phyloP scores from a whole-genome alignment of 2,888 invertebrate genomes.

The Nomada ruficornis region DNA sequence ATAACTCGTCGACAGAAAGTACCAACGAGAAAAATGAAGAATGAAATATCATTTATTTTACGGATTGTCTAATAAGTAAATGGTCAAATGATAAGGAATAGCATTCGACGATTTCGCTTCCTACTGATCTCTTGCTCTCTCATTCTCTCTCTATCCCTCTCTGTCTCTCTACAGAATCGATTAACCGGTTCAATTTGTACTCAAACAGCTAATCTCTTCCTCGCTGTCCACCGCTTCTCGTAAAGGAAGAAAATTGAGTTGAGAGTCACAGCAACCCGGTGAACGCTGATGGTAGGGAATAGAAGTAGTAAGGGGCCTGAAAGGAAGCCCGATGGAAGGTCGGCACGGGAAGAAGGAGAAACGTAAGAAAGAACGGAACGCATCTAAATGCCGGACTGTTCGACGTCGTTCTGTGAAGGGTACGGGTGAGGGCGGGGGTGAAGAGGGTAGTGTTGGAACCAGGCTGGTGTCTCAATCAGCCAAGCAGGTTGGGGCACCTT shows the following conservation, averaged over 20 bases:
- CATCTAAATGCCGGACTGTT: constrained; percentile 71
- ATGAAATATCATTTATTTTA: background rate
- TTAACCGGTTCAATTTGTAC: constrained; percentile 57
- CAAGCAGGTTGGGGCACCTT: constrained; percentile 80
- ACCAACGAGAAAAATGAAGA: background rate
- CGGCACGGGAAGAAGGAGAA: constrained; percentile 55
- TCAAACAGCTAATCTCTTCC: constrained; percentile 39
- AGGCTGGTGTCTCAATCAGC: constrained; percentile 84
- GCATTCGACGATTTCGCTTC: constrained; percentile 8
- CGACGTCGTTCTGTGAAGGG: constrained; percentile 58
- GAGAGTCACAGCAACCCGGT: constrained; percentile 50
- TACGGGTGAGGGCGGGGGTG: constrained; percentile 53
- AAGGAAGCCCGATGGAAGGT: constrained; percentile 54
- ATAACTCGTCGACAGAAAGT: too few relatives aligned
- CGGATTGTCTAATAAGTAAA: background rate
- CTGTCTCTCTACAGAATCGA: constrained; percentile 17
- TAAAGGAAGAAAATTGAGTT: constrained; percentile 42
- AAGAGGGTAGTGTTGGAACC: constrained; percentile 74
- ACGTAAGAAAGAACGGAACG: constrained; percentile 59
- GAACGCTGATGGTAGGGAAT: constrained; percentile 51
- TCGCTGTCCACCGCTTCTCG: constrained; percentile 21
- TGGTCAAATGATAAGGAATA: background rate
- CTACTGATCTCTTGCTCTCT: background rate
- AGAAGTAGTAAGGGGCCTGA: constrained; percentile 58
- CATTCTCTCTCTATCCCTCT: background rate